Evolutionary conservation across 2,888 invertebrate species (phyloP).

Genomic region (Campaea margaritaria): DNA sequence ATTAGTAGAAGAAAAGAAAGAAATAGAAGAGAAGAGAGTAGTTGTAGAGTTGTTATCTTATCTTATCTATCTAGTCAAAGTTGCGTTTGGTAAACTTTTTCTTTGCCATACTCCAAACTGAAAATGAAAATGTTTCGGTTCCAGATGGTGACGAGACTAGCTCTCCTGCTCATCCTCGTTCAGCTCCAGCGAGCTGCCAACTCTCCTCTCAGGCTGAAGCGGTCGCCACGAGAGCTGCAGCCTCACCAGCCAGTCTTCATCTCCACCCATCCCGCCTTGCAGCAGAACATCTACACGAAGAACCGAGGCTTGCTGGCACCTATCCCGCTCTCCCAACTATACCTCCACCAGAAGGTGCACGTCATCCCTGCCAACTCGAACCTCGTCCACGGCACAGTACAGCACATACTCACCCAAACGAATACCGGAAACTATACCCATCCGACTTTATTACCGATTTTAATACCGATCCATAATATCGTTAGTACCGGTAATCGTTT

Average conservation of each 20-base stretch:
- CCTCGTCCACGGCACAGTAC: conserved; percentile 56
- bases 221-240: conserved; percentile 35
- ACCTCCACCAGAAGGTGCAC: conserved; percentile 60
- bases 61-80: too few species aligned
- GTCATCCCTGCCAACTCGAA: conserved; percentile 64
- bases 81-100: too few species aligned
- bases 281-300: conserved; percentile 31
- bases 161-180: conserved; percentile 44
- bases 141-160: conserved; percentile 60
- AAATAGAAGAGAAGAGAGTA: too few species aligned
- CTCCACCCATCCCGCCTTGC: conserved; percentile 37
- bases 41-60: too few species aligned
- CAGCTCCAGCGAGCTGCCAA: conserved; percentile 48
- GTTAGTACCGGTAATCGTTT: conserved; percentile 43
- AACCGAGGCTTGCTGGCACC: conserved; percentile 47
- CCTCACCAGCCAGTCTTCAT: conserved; percentile 34
- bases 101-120: too few species aligned
- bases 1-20: too few species aligned
- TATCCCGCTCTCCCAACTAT: conserved; percentile 56
- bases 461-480: conserved; percentile 62
- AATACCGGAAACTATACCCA: conserved; percentile 57
- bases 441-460: conserved; percentile 51
- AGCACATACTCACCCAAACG: conserved; percentile 56
- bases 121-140: conserved; percentile 39
- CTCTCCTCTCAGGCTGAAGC: conserved; percentile 44